These are phyloP conservation scores for Plebejus argus DNA, from an alignment of 2,888 invertebrate genomes.

Conservation along the genomic window DNA sequence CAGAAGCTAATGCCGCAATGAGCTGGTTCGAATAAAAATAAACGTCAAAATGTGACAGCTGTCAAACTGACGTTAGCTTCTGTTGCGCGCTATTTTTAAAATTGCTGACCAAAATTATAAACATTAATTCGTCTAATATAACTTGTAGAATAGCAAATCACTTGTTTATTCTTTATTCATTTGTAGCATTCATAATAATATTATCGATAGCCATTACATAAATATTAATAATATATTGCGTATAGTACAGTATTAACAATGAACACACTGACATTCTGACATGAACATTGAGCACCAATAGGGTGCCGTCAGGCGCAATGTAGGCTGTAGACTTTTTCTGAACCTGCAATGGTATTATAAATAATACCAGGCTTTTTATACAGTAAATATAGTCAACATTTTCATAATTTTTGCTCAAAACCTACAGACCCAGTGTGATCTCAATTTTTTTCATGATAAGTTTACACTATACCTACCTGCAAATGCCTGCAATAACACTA, in stretches of 20 bases:
- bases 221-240: not conserved
- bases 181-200: not conserved
- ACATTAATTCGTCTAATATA: not conserved
- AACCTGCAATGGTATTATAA: no score
- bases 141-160: not conserved
- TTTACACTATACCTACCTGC: no score
- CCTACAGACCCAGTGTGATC: not conserved
- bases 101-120: not conserved
- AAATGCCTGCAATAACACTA: not conserved
- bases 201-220: not conserved
- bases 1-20: not conserved
- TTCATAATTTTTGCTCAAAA: constrained; percentile 4
- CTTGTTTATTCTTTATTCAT: not conserved
- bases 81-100: not conserved
- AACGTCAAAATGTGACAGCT: not conserved
- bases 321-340: no score
- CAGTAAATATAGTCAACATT: not conserved
- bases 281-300: not conserved
- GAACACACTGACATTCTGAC: not conserved
- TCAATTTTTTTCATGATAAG: not conserved
- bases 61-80: not conserved
- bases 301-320: not conserved
- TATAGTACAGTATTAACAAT: not conserved
- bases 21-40: not conserved
- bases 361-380: no score